Conservation (phyloP, 1,140 invertebrate genomes). For the Adoxophyes honmai region DNA sequence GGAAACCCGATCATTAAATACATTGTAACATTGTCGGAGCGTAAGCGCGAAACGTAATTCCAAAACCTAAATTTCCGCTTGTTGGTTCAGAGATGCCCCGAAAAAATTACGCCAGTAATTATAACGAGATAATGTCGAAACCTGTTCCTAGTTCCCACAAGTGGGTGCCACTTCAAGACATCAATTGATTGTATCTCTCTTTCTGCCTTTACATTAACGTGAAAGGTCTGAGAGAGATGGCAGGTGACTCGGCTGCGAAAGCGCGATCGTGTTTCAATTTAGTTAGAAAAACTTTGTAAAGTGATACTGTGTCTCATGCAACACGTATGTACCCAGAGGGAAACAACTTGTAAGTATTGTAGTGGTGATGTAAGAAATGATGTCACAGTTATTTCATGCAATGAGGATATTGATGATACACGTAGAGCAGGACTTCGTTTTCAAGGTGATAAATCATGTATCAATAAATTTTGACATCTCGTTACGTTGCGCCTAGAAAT, state of each 20-base stretch:
- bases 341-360: background rate
- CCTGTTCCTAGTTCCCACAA: conserved; percentile 12
- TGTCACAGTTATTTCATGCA: background rate
- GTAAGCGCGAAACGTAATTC: no score
- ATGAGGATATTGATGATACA: no score
- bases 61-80: no score
- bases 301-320: background rate
- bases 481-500: no score
- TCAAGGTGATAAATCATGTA: no score
- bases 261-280: conserved; percentile 8
- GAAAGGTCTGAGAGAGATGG: background rate
- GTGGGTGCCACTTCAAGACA: background rate
- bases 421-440: no score
- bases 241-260: background rate
- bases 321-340: background rate
- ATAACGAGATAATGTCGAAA: conserved; percentile 4
- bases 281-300: background rate
- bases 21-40: no score
- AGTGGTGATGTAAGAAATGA: background rate
- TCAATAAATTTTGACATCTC: no score
- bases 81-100: background rate
- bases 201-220: background rate
- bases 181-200: conserved; percentile 7
- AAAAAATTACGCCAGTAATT: conserved; percentile 3
- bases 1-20: no score